phyloP scores from a whole-genome alignment of 2,888 invertebrate species.

The Volucella inflata region DNA sequence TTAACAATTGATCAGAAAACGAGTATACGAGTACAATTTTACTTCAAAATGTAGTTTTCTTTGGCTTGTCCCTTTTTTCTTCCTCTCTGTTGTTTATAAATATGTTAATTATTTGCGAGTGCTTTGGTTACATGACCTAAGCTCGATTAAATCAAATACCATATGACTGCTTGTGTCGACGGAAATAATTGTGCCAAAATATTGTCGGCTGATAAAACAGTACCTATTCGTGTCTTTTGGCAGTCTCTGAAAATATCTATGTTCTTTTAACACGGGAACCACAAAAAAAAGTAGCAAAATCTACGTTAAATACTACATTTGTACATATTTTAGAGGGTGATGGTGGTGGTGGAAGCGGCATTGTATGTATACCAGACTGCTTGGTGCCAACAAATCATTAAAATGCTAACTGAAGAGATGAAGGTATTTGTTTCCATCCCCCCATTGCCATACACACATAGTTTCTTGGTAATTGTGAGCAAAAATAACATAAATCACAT shows the following conservation, averaged over 20 bases:
- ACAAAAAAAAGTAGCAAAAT: constrained; percentile 35
- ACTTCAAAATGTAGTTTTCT: not conserved
- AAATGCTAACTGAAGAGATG: constrained; percentile 40
- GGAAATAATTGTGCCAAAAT: constrained; percentile 64
- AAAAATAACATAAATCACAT: constrained; percentile 45
- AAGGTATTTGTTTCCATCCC: constrained; percentile 12
- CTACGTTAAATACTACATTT: no score
- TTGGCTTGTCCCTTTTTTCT: not conserved
- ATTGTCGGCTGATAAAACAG: constrained; percentile 49
- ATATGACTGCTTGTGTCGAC: constrained; percentile 46
- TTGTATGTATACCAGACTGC: constrained; percentile 60
- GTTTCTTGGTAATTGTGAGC: constrained; percentile 30
- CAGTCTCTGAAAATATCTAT: constrained; percentile 33
- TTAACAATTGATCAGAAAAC: no score
- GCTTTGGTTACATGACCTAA: not conserved
- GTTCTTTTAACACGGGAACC: constrained; percentile 56
- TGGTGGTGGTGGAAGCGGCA: constrained; percentile 5
- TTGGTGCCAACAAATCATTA: constrained; percentile 75
- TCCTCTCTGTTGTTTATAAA: no score
- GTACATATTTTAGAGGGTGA: not conserved
- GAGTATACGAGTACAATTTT: no score
- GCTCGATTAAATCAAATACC: constrained; percentile 40
- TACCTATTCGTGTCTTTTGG: constrained; percentile 37
- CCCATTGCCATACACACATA: not conserved
- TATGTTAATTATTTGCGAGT: no score